Base-by-base conservation (phyloP, 2,113 vertebrate genomes). In the Cololabis saira region DNA sequence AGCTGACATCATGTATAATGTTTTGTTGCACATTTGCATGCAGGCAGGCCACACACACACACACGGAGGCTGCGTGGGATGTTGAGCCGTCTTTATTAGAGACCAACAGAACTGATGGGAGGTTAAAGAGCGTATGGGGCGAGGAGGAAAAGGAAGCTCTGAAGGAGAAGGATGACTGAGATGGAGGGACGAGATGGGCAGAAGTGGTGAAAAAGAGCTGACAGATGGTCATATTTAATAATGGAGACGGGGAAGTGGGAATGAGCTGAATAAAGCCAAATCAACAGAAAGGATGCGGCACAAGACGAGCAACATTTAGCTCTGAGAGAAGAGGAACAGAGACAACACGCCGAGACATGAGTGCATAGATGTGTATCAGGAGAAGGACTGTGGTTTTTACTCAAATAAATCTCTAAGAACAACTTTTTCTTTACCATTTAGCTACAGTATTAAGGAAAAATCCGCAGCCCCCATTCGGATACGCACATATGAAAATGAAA, bases 81-180 rank as follows among this genome's bases (percentile, higher is more conserved):
- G 86, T 74, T 54, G 72, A 51, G 72, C 76, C 79, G 77, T 81
- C 62, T 84, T 85, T 57, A 70, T 85, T 84, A 74, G 73, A 78
- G 73, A 76, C 57, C 79, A 75, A 53, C 56, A 51, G 72, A 56
- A 72, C 0, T 47, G 16, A 78, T 43, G 72, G 24, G 48, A 66
- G 86, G 82, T 85, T 87, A 87, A 87, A 84, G 76, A 87, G 61
- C 86, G 89, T 86, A 86, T 90, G 90, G 89, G 85, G 78, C 82
- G 82, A 89, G 75, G 75, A 49, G 74, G 83, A 78, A 83, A 51
- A 78, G 70, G 79, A 84, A 77, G 71, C 18, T 33, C 2, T 67
- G 64, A 78, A 64, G 41, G 66, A 74, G 50, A 67, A 74, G 62
- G 74, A n/a, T n/a, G 60, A 44, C 42, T 57, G 40, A 62, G 51